Percentiles rank a stretch among this genome's conserved stretches.
These are phyloP conservation scores for Rhyacichthys aspro DNA, from an alignment of 2,797 vertebrate genomes.

Conservation along the genomic window DNA sequence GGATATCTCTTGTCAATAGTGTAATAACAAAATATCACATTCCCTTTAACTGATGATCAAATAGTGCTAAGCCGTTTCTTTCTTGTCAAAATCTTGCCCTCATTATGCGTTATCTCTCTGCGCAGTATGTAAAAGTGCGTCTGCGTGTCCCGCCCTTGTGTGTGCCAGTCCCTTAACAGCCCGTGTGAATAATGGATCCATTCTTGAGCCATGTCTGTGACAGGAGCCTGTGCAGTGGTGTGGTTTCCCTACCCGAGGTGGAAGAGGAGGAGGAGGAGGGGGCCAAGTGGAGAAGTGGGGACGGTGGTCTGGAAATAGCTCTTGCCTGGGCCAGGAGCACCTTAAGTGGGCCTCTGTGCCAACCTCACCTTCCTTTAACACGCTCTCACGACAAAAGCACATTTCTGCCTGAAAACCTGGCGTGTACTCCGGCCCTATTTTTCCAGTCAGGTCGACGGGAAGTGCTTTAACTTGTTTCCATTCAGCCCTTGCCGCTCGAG, in stretches of 20 bases:
- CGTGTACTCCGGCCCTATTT: slow-evolving; percentile 30
- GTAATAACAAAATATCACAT: slow-evolving; percentile 4
- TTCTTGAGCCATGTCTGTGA: slow-evolving; percentile 76
- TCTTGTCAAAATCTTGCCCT: slow-evolving; percentile 27
- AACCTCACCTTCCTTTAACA: slow-evolving; percentile 52
- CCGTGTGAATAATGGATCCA: slow-evolving; percentile 80
- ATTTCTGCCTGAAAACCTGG: slow-evolving; percentile 26
- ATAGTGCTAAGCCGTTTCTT: slow-evolving; percentile 36
- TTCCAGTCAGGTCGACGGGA: slow-evolving; percentile 24
- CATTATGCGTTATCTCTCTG: slow-evolving; percentile 17
- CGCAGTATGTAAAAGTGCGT: slow-evolving; percentile 45
- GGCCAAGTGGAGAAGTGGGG: slow-evolving; percentile 57
- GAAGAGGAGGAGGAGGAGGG: slow-evolving; percentile 58
- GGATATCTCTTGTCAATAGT: too few species aligned
- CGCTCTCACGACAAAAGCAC: slow-evolving; percentile 35
- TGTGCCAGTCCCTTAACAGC: slow-evolving; percentile 61
- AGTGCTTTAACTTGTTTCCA: slow-evolving; percentile 25
- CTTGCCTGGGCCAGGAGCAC: slow-evolving; percentile 50
- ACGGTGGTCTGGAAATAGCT: slow-evolving; percentile 71
- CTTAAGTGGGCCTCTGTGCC: slow-evolving; percentile 67
- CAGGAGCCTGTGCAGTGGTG: slow-evolving; percentile 57
- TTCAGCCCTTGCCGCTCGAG: slow-evolving; percentile 21
- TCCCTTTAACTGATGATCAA: slow-evolving; percentile 6
- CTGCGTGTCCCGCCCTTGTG: slow-evolving; percentile 44
- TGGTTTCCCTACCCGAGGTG: slow-evolving; percentile 69